Conservation (phyloP, 92 coral and sea anemone species). For the Epizoanthus scotinus region DNA sequence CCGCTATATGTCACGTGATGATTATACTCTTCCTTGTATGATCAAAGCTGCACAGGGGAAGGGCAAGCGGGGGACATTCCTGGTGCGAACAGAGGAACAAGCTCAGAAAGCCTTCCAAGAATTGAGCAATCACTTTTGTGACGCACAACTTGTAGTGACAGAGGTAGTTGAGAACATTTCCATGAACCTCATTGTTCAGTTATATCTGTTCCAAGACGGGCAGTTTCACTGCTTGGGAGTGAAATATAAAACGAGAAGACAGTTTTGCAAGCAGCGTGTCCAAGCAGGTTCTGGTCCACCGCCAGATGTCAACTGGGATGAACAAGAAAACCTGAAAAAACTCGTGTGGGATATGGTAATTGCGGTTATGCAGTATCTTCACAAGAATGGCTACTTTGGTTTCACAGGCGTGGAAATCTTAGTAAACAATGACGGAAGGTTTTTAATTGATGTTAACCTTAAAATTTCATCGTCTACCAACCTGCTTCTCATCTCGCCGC, state of each 20-base stretch:
- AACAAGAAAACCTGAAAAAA: slow-evolving; percentile 66
- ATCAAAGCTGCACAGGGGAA: slow-evolving; percentile 83
- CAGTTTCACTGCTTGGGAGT: slow-evolving; percentile 76
- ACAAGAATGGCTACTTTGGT: slow-evolving; percentile 76
- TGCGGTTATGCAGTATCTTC: slow-evolving; percentile 78
- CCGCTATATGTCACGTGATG: slow-evolving; percentile 71
- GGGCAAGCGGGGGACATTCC: slow-evolving; percentile 74
- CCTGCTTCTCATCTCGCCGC: slow-evolving; percentile 72
- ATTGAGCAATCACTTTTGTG: slow-evolving; percentile 53
- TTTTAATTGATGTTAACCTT: slow-evolving; percentile 76
- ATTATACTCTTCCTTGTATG: slow-evolving; percentile 81
- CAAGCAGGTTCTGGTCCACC: slow-evolving; percentile 41
- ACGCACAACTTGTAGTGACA: slow-evolving; percentile 66
- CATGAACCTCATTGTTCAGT: slow-evolving; percentile 65
- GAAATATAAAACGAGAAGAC: slow-evolving; percentile 53
- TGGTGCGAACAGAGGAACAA: slow-evolving; percentile 61
- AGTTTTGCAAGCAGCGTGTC: slow-evolving; percentile 45
- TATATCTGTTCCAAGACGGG: slow-evolving; percentile 74
- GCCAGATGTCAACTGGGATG: slow-evolving; percentile 69
- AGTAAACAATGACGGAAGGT: slow-evolving; percentile 64
- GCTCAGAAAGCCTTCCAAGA: slow-evolving; percentile 55
- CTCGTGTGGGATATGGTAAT: slow-evolving; percentile 48
- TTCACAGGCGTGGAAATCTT: slow-evolving; percentile 71
- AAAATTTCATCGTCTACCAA: slow-evolving; percentile 69
- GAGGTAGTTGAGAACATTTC: slow-evolving; percentile 67